Evolutionary conservation across 2,888 invertebrate species (phyloP).

Genomic region (Itoplectis maculator): DNA sequence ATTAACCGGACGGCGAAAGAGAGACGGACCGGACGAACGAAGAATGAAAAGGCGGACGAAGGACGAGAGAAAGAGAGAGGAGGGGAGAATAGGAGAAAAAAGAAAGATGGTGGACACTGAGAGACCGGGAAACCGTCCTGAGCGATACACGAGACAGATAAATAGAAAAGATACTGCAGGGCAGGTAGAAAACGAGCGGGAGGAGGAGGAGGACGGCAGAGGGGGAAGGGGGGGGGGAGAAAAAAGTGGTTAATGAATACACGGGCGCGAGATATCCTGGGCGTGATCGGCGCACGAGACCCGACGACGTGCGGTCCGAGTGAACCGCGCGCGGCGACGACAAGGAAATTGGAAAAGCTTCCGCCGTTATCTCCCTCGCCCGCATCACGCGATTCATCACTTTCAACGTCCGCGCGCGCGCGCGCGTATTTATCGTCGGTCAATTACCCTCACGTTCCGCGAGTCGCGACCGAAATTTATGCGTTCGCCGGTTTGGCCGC

Average conservation of each 20-base stretch:
- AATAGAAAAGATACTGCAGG: conserved; percentile 59
- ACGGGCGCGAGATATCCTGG: conserved; percentile 40
- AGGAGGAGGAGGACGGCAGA: conserved; percentile 1
- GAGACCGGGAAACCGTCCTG: conserved; percentile 7
- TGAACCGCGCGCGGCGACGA: conserved; percentile 8
- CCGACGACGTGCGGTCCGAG: conserved; percentile 37
- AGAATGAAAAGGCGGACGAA: conserved; percentile 11
- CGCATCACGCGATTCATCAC: neutral
- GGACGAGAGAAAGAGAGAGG: conserved; percentile 9
- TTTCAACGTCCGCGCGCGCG: neutral
- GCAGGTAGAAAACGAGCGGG: conserved; percentile 25
- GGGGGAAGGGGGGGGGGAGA: conserved; percentile 10
- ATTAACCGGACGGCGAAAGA: conserved; percentile 38
- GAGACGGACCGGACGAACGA: conserved; percentile 24
- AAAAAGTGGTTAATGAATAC: conserved; percentile 60
- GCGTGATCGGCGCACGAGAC: conserved; percentile 37
- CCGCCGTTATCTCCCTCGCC: conserved; percentile 10
- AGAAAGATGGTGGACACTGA: no score
- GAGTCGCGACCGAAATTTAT: neutral
- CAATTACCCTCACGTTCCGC: neutral
- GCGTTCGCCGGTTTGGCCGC: neutral
- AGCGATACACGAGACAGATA: conserved; percentile 52
- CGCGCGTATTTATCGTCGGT: neutral
- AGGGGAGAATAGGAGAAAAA: neutral
- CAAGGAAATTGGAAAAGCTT: conserved; percentile 57